Evolutionary conservation across 2,888 invertebrate species (phyloP).

Genomic region (Sphaerophoria rueppellii): DNA sequence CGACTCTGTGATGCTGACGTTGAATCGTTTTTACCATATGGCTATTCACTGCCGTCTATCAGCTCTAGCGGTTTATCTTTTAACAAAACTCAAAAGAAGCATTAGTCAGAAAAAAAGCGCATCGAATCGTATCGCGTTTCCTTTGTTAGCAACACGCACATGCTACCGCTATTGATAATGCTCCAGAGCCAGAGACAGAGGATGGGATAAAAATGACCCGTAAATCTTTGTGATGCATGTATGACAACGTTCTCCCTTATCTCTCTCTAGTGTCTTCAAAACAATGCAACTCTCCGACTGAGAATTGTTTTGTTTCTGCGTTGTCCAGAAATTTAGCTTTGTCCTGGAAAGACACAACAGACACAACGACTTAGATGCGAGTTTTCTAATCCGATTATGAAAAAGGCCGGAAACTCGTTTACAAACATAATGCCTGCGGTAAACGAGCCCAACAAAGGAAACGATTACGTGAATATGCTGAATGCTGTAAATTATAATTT

Average conservation of each 20-base stretch:
- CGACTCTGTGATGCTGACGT: background rate
- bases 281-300: slow-evolving; percentile 54
- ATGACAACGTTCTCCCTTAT: slow-evolving; percentile 60
- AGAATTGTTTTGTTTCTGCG: slow-evolving; percentile 31
- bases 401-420: slow-evolving; percentile 67
- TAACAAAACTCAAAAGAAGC: slow-evolving; percentile 39
- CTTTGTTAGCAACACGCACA: slow-evolving; percentile 68
- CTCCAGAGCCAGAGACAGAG: too few species aligned
- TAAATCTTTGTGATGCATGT: slow-evolving; percentile 72
- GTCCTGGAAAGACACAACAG: slow-evolving; percentile 48
- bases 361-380: slow-evolving; percentile 28
- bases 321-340: slow-evolving; percentile 58
- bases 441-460: slow-evolving; percentile 50
- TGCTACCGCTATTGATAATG: slow-evolving; percentile 12
- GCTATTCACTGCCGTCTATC: slow-evolving; percentile 38
- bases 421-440: slow-evolving; percentile 11
- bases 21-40: too few species aligned
- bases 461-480: slow-evolving; percentile 68
- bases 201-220: slow-evolving; percentile 43
- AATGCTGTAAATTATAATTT: slow-evolving; percentile 72
- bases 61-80: slow-evolving; percentile 32
- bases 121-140: slow-evolving; percentile 71
- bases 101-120: slow-evolving; percentile 52
- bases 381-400: slow-evolving; percentile 66
- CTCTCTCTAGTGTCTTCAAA: slow-evolving; percentile 1